Evolutionary conservation across 2,888 invertebrate species (phyloP), one percentile per base, ranked within the genome.

Genomic region (Polylopha cassiicola): DNA sequence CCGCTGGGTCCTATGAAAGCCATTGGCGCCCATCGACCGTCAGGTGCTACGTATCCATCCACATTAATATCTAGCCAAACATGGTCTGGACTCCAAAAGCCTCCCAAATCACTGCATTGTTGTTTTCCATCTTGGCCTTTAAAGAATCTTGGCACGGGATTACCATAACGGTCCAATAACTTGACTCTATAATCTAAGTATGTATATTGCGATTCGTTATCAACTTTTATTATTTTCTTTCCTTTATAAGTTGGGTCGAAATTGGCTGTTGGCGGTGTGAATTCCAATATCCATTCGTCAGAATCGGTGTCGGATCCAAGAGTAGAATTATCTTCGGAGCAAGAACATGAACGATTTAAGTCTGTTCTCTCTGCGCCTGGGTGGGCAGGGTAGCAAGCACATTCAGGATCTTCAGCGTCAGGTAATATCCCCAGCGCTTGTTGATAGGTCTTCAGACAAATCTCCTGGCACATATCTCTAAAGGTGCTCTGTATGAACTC

Each of bases 251-350:
- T 58, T 1, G 78, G 78, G 51, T 78, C 67, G 44, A 65, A 85
- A 6, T 48, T 55, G 10, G 82, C 84, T 38, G 55, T 72, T 1
- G 86, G 84, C 4, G 86, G 84, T n/a, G 84, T 85, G 45, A 85
- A 82, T 49, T 85, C 84, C 9, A 86, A 61, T 20, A 79, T 50
- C 85, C 86, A 86, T 56, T 84, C 84, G 48, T 82, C 85, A 2
- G 63, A 70, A 47, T 85, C 84, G 0, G 82, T 81, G 37, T 76
- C 81, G 2, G 80, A 75, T 14, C 60, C 65, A 14, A 65, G 42
- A 1, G 69, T 64, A 2, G 51, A 48, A 2, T 60, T 56, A 7
- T 72, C 72, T 55, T 76, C 76, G 0, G 81, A 78, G 46, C 84
- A 84, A 13, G 85, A 81, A 44, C 82, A 84, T 3, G 81, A 81